Evolutionary conservation across 2,888 invertebrate genomes (phyloP).

Genomic region (Dynastes maya): DNA sequence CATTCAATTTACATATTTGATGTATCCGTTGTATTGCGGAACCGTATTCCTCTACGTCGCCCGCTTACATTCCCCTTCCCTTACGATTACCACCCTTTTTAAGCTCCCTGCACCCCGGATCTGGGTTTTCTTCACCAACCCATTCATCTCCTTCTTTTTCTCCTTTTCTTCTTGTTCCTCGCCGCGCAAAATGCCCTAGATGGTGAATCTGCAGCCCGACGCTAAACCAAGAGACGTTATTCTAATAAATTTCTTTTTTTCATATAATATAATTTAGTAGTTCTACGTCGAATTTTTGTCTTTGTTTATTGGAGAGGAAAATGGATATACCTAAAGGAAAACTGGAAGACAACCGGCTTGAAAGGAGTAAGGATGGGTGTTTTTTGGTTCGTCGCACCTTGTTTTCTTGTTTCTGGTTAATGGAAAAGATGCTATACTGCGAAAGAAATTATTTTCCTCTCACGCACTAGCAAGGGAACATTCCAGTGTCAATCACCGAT

Average conservation of each 20-base stretch:
- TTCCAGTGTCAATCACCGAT: no score
- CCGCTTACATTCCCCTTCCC: background rate
- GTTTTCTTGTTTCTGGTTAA: no score
- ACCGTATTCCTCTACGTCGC: constrained; percentile 18
- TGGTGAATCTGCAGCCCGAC: constrained; percentile 16
- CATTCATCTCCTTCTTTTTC: background rate
- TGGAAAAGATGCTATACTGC: no score
- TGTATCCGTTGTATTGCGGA: constrained; percentile 43
- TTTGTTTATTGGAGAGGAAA: constrained; percentile 38
- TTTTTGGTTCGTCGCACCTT: no score
- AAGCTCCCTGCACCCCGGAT: background rate
- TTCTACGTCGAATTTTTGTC: constrained; percentile 34
- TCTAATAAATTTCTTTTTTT: constrained; percentile 47
- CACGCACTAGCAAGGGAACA: no score
- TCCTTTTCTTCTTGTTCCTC: background rate
- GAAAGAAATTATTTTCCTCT: no score
- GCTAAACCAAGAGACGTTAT: background rate
- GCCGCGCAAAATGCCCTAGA: background rate
- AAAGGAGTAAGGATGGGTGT: no score
- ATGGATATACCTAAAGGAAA: background rate
- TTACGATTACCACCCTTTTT: background rate
- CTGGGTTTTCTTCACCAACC: background rate
- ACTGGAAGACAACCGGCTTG: no score
- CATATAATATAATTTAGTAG: constrained; percentile 48
- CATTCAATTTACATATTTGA: constrained; percentile 52